Evolutionary conservation across 2,113 vertebrate species (phyloP).

Genomic region (Gorsachius goisagi): DNA sequence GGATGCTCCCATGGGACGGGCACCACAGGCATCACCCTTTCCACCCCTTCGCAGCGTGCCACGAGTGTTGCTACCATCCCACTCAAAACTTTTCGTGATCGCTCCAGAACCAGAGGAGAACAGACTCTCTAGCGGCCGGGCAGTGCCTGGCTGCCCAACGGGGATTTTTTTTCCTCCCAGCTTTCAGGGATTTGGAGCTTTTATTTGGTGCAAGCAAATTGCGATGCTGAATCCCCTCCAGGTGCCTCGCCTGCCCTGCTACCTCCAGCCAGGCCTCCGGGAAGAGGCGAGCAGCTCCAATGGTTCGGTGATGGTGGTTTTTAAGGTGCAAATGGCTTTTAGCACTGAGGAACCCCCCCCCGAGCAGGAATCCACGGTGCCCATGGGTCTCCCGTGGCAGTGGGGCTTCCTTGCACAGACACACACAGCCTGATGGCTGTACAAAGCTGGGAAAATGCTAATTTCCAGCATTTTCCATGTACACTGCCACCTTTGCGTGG

Average conservation of each 20-base stretch:
- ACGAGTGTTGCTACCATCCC: fast-evolving
- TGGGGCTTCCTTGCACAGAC: fast-evolving
- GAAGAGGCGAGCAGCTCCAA: not conserved
- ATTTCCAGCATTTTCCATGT: not conserved
- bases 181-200: not conserved
- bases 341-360: fast-evolving
- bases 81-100: not conserved
- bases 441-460: not conserved
- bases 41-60: fast-evolving
- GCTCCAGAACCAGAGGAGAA: not conserved
- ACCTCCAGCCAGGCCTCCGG: not conserved
- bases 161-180: not conserved
- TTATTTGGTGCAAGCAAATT: not conserved
- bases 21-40: too few species aligned
- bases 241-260: not conserved
- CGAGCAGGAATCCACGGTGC: fast-evolving
- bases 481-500: fast-evolving
- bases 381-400: fast-evolving
- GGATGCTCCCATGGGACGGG: not conserved
- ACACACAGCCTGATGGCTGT: fast-evolving
- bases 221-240: not conserved
- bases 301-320: not conserved
- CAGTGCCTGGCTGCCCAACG: fast-evolving
- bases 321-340: not conserved
- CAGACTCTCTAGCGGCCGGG: fast-evolving